phyloP scores from a whole-genome alignment of 2,888 invertebrate species.

The Nemotelus pantherinus region DNA sequence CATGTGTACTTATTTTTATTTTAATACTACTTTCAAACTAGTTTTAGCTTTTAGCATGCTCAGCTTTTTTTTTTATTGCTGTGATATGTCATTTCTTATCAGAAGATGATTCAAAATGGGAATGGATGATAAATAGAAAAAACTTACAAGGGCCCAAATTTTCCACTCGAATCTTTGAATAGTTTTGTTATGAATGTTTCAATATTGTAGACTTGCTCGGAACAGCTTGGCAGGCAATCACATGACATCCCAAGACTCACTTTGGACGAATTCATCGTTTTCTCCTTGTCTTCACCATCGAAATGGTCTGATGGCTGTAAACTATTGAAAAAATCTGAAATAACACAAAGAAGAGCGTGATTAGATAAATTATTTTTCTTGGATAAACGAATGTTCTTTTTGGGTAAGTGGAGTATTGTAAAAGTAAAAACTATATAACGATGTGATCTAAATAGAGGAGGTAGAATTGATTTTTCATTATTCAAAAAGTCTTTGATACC shows the following conservation, averaged over 20 bases:
- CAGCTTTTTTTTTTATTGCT: no score
- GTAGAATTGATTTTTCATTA: no score
- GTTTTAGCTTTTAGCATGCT: no score
- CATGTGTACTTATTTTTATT: no score
- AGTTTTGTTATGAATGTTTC: conserved; percentile 42
- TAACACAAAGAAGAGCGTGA: conserved; percentile 5
- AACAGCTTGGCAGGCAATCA: conserved; percentile 54
- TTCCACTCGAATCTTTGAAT: conserved; percentile 10
- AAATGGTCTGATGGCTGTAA: conserved; percentile 43
- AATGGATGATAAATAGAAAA: neutral
- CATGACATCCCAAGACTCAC: conserved; percentile 50
- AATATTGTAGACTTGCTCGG: conserved; percentile 49
- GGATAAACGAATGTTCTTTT: neutral
- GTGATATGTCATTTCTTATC: no score
- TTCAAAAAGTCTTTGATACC: no score
- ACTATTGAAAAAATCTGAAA: conserved; percentile 52
- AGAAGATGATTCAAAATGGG: no score
- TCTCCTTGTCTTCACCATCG: conserved; percentile 42
- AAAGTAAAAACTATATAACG: no score
- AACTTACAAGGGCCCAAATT: conserved; percentile 20
- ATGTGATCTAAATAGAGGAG: no score
- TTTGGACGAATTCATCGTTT: conserved; percentile 14
- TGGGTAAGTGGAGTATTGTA: no score
- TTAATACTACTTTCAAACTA: no score
- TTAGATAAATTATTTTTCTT: neutral